Evolutionary conservation across 1,140 invertebrate species (phyloP).

Genomic region (Bombus breviceps): DNA sequence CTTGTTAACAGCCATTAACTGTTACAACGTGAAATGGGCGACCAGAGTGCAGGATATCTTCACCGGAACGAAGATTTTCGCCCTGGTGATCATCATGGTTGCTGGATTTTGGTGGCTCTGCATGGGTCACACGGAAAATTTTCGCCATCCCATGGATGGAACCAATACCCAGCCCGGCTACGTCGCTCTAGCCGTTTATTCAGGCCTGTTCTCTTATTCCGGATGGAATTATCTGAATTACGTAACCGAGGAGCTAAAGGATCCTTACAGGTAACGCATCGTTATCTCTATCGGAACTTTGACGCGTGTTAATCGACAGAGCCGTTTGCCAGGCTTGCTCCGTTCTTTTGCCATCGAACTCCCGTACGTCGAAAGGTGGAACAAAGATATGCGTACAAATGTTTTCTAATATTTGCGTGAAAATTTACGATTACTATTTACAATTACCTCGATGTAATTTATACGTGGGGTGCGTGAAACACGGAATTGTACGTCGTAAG

Average conservation of each 20-base stretch:
- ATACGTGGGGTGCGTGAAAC: too few species aligned
- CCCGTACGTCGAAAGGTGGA: background rate
- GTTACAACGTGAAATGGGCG: slow-evolving; percentile 93
- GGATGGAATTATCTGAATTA: slow-evolving; percentile 99
- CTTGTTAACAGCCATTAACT: slow-evolving; percentile 94
- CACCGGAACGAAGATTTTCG: slow-evolving; percentile 94
- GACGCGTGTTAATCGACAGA: accelerated
- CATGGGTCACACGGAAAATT: slow-evolving; percentile 89
- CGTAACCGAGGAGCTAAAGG: slow-evolving; percentile 97
- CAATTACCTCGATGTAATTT: too few species aligned
- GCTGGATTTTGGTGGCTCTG: slow-evolving; percentile 90
- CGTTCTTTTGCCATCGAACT: accelerated
- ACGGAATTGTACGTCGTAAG: too few species aligned
- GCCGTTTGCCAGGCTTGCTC: too few species aligned
- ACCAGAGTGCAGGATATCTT: slow-evolving; percentile 95
- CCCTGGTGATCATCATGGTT: slow-evolving; percentile 91
- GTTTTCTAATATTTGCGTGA: too few species aligned
- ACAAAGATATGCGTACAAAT: too few species aligned
- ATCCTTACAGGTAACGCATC: slow-evolving; percentile 91
- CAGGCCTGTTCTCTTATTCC: slow-evolving; percentile 97
- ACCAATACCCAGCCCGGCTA: slow-evolving; percentile 91
- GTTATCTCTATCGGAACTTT: background rate
- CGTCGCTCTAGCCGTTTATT: slow-evolving; percentile 96
- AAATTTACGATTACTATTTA: too few species aligned
- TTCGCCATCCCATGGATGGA: slow-evolving; percentile 90